Evolutionary conservation across 30 jellyfish, hydroid and myxozoan genomes (phyloP).

Genomic region (Phacellophora camtschatica): DNA sequence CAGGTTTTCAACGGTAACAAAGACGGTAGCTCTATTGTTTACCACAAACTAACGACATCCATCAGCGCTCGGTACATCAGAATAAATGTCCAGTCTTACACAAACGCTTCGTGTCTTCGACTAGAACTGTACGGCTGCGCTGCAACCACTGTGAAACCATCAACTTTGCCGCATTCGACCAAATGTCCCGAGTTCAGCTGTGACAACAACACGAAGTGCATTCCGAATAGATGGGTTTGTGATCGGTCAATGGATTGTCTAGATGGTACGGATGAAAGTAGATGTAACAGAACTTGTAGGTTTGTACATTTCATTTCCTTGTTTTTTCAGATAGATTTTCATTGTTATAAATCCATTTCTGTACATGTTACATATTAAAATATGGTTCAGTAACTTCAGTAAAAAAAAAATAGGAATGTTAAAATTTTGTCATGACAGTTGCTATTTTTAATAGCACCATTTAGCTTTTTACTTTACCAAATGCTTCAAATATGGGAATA

Average conservation of each 20-base stretch:
- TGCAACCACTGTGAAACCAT: slow-evolving; percentile 47
- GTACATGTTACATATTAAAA: not conserved
- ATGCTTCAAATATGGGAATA: no score
- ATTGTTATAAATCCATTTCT: not conserved
- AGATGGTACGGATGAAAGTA: slow-evolving; percentile 66
- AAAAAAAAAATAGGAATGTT: no score
- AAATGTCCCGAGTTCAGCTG: slow-evolving; percentile 72
- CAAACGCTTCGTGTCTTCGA: slow-evolving; percentile 62
- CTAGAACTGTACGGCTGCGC: slow-evolving; percentile 75
- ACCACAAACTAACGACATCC: slow-evolving; percentile 33
- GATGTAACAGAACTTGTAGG: slow-evolving; percentile 76
- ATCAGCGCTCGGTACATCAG: slow-evolving; percentile 44
- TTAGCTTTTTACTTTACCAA: no score
- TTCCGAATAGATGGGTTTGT: slow-evolving; percentile 81
- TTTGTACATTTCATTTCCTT: not conserved
- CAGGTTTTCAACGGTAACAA: slow-evolving; percentile 62
- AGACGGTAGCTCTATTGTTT: not conserved
- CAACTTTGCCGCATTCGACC: slow-evolving; percentile 34
- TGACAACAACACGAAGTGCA: slow-evolving; percentile 53
- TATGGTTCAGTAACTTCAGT: no score
- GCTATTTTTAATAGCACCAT: no score
- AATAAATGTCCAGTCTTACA: slow-evolving; percentile 2
- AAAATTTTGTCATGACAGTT: no score
- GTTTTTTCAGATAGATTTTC: no score
- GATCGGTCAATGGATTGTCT: slow-evolving; percentile 57